Base-by-base conservation (phyloP, 2,888 invertebrate genomes). In the Rhogogaster chlorosoma region DNA sequence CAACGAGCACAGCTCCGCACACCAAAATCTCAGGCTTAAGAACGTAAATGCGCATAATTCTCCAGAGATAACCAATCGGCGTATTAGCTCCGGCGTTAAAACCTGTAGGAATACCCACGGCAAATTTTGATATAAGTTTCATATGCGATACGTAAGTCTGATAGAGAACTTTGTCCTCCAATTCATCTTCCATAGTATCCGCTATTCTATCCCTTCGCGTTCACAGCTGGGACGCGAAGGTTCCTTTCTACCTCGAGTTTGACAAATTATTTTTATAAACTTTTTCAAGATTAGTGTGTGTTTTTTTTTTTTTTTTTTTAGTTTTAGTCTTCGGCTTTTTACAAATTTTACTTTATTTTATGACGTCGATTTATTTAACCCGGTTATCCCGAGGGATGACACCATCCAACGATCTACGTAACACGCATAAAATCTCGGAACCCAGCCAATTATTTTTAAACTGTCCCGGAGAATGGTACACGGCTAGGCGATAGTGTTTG, bases 91-190 rank as follows among this genome's bases (percentile, higher is more conserved):
- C 92, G 77, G 90, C 88, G 84, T 91, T 91, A 78, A 92, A 87
- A 77, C 90, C 91, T 84, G 91, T 90, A 86, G 93, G 97, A 91
- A 97, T 94, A 93, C 97, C 97, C 94, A 97, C 96, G 88, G 97
- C 96, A 92, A 96, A 95, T 93, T 97, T 96, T 83, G 98, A 97
- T 92, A 98, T 94, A 88, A 98, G 95, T 95, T 97, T 98, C 96
- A 97, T 96, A 93, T 98, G 97, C 88, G 97, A 97, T 88, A 97
- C 94, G 94, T 97, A 97, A 49, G 98, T 97, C 95, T 98, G 98
- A 94, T 97, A 97, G 91, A 98, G 95, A 91, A 98, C 96, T 95
- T 96, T 96, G 91, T 98, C 98, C 94, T 98, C 98, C 92, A 98
- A 94, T 94, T 98, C 98, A 96, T 98, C 98, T 95, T 98, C 98